A percentile compares a stretch with the other conserved stretches of the same genome.
Evolutionary conservation across 1,140 invertebrate species (phyloP).

Genomic region (Zaprionus inermis): DNA sequence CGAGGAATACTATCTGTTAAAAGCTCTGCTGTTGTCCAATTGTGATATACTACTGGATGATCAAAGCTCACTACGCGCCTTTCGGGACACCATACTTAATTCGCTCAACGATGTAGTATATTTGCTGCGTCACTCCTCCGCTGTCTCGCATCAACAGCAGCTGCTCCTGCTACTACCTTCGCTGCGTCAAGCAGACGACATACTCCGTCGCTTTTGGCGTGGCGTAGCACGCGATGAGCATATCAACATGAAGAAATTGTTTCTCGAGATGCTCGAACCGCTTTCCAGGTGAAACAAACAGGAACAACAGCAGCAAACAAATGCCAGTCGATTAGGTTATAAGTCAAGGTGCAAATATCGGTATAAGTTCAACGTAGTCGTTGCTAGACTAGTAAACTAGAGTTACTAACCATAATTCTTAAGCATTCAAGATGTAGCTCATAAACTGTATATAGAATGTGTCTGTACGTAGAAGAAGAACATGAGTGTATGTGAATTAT

Average conservation of each 20-base stretch:
- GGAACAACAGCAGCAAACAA: background rate
- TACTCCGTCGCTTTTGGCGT: constrained; percentile 95
- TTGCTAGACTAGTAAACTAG: constrained; percentile 25
- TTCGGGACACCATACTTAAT: constrained; percentile 94
- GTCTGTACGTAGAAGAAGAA: constrained; percentile 19
- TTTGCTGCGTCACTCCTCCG: constrained; percentile 89
- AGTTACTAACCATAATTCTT: constrained; percentile 37
- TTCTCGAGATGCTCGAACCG: constrained; percentile 97
- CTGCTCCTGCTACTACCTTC: constrained; percentile 95
- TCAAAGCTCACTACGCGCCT: constrained; percentile 91
- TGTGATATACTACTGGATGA: constrained; percentile 95
- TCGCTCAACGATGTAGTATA: constrained; percentile 94
- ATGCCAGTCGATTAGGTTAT: constrained; percentile 44
- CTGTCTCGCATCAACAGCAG: constrained; percentile 90
- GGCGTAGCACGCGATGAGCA: constrained; percentile 93
- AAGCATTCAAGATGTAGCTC: constrained; percentile 63
- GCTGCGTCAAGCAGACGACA: constrained; percentile 94
- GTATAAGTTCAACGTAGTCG: constrained; percentile 40
- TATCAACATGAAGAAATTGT: constrained; percentile 98
- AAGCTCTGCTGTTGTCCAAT: constrained; percentile 96
- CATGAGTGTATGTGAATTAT: constrained; percentile 24
- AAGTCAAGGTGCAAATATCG: constrained; percentile 74
- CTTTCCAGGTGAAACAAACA: constrained; percentile 69
- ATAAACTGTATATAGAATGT: constrained; percentile 43
- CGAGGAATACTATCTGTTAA: constrained; percentile 96